Conservation (phyloP, 2,888 invertebrate species). For the Nomada ferruginata region DNA sequence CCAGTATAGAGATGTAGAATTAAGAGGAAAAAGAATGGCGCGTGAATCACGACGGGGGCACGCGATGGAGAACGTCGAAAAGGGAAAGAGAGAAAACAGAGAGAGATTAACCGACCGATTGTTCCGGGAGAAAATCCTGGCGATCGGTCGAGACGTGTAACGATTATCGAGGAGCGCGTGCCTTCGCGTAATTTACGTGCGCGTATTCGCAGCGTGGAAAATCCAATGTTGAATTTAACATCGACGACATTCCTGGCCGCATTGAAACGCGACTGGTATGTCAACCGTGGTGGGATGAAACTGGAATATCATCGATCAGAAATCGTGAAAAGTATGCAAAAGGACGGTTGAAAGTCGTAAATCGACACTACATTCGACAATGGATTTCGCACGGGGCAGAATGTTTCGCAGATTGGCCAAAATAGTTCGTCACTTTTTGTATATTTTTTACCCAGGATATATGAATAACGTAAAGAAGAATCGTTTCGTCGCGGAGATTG, state of each 20-base stretch:
- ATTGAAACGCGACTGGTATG: slow-evolving; percentile 19
- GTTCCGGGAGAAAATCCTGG: slow-evolving; percentile 24
- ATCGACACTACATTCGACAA: slow-evolving; percentile 3
- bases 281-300: background rate
- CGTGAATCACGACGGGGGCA: slow-evolving; percentile 30
- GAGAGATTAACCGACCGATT: background rate
- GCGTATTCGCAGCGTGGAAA: slow-evolving; percentile 44
- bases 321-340: background rate
- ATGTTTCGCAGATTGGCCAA: slow-evolving; percentile 33
- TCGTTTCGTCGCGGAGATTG: slow-evolving; percentile 12
- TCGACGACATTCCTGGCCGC: slow-evolving; percentile 17
- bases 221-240: slow-evolving; percentile 54
- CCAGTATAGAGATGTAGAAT: slow-evolving; percentile 71
- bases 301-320: background rate
- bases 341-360: no score
- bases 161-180: slow-evolving; percentile 52
- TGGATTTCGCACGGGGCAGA: slow-evolving; percentile 24
- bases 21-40: slow-evolving; percentile 11
- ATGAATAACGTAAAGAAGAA: background rate
- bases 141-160: slow-evolving; percentile 20
- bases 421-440: slow-evolving; percentile 56
- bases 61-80: background rate
- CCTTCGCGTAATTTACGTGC: slow-evolving; percentile 61
- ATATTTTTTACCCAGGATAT: slow-evolving; percentile 44
- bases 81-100: background rate